phyloP scores from a whole-genome alignment of 1,140 invertebrate species.

The Marisa cornuarietis region DNA sequence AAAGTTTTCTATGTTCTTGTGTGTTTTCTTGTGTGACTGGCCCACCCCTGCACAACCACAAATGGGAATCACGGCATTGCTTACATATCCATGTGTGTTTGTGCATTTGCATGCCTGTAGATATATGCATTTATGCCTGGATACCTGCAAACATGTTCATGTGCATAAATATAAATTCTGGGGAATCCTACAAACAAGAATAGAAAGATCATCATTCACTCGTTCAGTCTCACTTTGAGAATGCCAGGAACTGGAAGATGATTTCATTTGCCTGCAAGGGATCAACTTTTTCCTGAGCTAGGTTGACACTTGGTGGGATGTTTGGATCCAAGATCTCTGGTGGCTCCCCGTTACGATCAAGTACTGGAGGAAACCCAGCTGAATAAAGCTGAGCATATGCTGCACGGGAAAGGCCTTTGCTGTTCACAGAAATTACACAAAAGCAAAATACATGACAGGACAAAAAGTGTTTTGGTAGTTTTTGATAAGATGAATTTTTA shows the following conservation, averaged over 20 bases:
- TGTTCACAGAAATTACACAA: background rate
- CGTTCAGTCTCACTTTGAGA: slow-evolving; percentile 53
- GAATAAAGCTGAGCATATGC: slow-evolving; percentile 63
- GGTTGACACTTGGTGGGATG: slow-evolving; percentile 41
- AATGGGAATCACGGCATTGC: too few relatives aligned
- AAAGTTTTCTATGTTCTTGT: too few relatives aligned
- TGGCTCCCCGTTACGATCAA: slow-evolving; percentile 61
- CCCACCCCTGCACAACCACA: too few relatives aligned
- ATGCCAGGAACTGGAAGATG: slow-evolving; percentile 66
- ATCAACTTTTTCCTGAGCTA: slow-evolving; percentile 56
- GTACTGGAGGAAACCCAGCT: slow-evolving; percentile 60
- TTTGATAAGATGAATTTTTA: too few relatives aligned
- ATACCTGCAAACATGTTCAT: background rate
- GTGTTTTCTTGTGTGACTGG: background rate
- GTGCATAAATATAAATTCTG: background rate
- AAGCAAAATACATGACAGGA: too few relatives aligned
- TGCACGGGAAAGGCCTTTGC: slow-evolving; percentile 57
- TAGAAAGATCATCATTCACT: background rate
- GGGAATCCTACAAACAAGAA: background rate
- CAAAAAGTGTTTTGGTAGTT: too few relatives aligned
- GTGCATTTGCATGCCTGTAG: background rate
- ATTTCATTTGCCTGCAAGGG: slow-evolving; percentile 65
- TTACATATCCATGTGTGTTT: background rate
- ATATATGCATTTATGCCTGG: background rate
- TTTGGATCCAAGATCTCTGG: slow-evolving; percentile 62